These are phyloP conservation scores for Oscheius sp. DNA, from an alignment of 1,140 invertebrate genomes.

Conservation along the genomic window DNA sequence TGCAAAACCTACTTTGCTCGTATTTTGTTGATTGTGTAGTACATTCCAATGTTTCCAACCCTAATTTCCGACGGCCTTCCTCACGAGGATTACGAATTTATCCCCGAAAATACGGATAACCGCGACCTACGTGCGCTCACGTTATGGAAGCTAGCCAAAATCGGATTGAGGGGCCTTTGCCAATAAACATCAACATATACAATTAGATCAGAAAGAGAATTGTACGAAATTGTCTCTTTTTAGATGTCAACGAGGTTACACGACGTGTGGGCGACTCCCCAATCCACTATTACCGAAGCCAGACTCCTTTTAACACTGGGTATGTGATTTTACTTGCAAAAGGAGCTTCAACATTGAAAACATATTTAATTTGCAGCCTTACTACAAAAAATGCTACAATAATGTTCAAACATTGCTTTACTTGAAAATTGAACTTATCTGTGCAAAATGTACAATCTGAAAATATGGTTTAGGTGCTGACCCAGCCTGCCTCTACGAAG, in stretches of 20 bases:
- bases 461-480: conserved; percentile 42
- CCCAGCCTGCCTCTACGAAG: conserved; percentile 42
- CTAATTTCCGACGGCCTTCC: no score
- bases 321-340: neutral
- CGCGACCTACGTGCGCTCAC: no score
- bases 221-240: conserved; percentile 17
- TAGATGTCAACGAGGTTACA: conserved; percentile 45
- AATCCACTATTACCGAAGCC: conserved; percentile 52
- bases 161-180: neutral
- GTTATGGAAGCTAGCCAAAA: neutral
- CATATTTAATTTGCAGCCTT: neutral
- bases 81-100: no score
- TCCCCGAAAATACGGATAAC: no score
- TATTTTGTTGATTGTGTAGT: no score
- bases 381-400: no score
- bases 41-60: no score
- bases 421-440: no score
- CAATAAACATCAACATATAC: neutral
- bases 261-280: conserved; percentile 48
- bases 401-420: no score
- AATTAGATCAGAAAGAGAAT: neutral
- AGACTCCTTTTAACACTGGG: conserved; percentile 44
- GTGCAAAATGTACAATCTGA: neutral
- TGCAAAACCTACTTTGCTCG: no score
- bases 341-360: neutral